Percentiles rank a stretch among this genome's conserved stretches.
Evolutionary conservation across 1,140 invertebrate species (phyloP).

Genomic region (Calephelis virginiensis): DNA sequence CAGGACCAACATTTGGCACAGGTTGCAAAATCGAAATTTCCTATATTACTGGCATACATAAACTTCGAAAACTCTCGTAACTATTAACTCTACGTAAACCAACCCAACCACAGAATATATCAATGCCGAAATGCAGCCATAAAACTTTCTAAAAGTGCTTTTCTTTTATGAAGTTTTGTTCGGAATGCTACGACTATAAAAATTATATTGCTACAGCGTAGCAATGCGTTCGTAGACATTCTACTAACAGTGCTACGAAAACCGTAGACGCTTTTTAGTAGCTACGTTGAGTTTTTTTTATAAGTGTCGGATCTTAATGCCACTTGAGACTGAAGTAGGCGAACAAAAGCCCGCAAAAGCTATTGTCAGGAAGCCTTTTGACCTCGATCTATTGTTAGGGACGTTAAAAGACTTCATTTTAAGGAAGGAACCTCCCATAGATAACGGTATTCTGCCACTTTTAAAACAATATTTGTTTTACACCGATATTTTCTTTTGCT

Average conservation of each 20-base stretch:
- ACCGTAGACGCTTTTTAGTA: conserved; percentile 27
- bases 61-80: background rate
- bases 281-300: conserved; percentile 27
- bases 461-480: conserved; percentile 16
- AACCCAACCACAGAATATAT: background rate
- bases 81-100: background rate
- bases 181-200: conserved; percentile 5
- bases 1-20: too few relatives aligned
- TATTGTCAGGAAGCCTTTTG: conserved; percentile 51
- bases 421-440: conserved; percentile 32
- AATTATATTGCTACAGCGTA: conserved; percentile 28
- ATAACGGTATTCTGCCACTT: conserved; percentile 19
- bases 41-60: background rate
- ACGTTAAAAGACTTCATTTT: conserved; percentile 48
- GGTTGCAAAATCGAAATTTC: background rate
- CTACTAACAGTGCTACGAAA: conserved; percentile 23
- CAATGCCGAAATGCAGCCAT: background rate
- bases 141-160: conserved; percentile 1
- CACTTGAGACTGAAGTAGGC: conserved; percentile 40
- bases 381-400: conserved; percentile 52
- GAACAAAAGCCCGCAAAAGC: conserved; percentile 45
- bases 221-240: conserved; percentile 18
- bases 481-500: conserved; percentile 3
- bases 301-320: conserved; percentile 39
- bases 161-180: conserved; percentile 6